Evolutionary conservation across 2,797 vertebrate species (phyloP).

Genomic region (Mormyrops boulengeri): DNA sequence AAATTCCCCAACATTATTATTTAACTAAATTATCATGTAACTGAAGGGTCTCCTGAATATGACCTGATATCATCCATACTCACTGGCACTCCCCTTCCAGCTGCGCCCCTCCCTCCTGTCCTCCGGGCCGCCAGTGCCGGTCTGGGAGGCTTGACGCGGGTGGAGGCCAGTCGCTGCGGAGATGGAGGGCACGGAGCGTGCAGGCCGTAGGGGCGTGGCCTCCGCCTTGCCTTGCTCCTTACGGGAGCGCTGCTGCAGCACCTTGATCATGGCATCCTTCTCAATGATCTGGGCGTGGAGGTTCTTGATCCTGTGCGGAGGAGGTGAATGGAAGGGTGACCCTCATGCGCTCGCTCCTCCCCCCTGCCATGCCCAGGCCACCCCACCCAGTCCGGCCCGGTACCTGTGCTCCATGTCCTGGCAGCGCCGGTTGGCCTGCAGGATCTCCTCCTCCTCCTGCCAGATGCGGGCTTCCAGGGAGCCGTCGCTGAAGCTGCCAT

Average conservation of each 20-base stretch:
- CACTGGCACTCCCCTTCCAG: conserved; percentile 71
- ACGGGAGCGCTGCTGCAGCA: conserved; percentile 74
- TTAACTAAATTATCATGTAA: background rate
- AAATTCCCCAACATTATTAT: no score
- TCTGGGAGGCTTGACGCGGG: conserved; percentile 68
- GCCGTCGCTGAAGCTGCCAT: conserved; percentile 66
- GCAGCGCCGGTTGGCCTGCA: conserved; percentile 64
- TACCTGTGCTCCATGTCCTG: conserved; percentile 83
- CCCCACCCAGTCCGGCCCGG: background rate
- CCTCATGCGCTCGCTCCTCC: background rate
- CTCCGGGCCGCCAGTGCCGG: conserved; percentile 57
- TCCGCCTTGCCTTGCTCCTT: conserved; percentile 65
- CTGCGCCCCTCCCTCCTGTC: conserved; percentile 68
- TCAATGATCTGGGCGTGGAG: conserved; percentile 81
- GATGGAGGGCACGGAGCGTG: conserved; percentile 71
- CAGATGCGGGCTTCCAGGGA: conserved; percentile 62
- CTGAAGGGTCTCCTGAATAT: background rate
- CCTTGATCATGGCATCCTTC: conserved; percentile 83
- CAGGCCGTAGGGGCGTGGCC: conserved; percentile 60
- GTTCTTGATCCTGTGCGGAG: conserved; percentile 68
- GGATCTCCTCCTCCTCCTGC: conserved; percentile 72
- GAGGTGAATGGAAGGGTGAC: background rate
- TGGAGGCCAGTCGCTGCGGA: conserved; percentile 53
- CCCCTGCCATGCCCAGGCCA: no score
- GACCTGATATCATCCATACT: conserved; percentile 27